phyloP scores from a whole-genome alignment of 2,797 vertebrate species.

The Sebastes goodei region DNA sequence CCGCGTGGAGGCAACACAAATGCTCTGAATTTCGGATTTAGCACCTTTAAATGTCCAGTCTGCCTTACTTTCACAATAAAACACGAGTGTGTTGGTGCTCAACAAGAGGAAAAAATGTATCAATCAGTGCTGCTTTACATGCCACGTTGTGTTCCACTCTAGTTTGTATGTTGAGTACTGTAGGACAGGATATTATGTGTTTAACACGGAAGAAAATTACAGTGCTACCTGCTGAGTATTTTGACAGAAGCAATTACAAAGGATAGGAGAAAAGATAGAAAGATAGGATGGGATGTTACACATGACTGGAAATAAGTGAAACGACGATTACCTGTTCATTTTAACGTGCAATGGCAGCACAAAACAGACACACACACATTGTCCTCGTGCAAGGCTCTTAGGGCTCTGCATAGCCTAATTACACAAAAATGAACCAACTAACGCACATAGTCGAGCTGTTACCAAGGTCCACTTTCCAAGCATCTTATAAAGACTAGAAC shows the following conservation, averaged over 20 bases:
- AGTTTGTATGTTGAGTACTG: not conserved
- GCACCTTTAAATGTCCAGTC: not conserved
- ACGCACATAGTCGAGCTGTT: not conserved
- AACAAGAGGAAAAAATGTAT: not conserved
- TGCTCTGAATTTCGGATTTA: no score
- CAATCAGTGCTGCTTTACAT: not conserved
- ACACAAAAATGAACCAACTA: slow-evolving; percentile 20
- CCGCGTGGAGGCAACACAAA: no score
- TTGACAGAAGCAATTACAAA: not conserved
- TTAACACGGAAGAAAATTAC: not conserved
- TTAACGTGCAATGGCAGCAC: not conserved
- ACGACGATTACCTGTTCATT: not conserved
- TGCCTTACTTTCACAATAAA: not conserved
- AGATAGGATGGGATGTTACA: not conserved
- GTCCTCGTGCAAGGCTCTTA: not conserved
- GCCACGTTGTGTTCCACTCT: not conserved
- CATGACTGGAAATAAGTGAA: not conserved
- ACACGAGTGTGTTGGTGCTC: not conserved
- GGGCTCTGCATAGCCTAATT: not conserved
- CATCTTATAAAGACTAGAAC: not conserved
- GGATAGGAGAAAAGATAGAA: not conserved
- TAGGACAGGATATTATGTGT: not conserved
- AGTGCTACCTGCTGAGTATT: not conserved
- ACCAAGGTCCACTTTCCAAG: not conserved
- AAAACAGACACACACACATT: not conserved